These are phyloP conservation scores for Chrysomela aeneicollis DNA, from an alignment of 2,888 invertebrate species.

Conservation along the genomic window DNA sequence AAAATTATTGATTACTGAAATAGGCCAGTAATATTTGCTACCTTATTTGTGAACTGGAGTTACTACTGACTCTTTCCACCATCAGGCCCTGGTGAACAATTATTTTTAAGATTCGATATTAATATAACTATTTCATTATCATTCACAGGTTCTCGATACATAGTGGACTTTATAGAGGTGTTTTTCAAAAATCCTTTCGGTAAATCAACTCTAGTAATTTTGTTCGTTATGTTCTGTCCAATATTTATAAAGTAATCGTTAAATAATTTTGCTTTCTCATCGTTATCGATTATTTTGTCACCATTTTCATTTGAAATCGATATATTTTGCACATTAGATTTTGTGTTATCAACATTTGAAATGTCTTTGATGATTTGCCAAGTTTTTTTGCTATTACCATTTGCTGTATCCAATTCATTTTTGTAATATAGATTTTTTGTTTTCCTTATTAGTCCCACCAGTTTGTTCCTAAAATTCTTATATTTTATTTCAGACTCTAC, in stretches of 20 bases:
- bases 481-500: conserved; percentile 4
- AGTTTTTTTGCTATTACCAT: conserved; percentile 11
- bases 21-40: background rate
- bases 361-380: conserved; percentile 2
- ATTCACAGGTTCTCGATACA: conserved; percentile 10
- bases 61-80: background rate
- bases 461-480: background rate
- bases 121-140: conserved; percentile 9
- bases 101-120: conserved; percentile 3
- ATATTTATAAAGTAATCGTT: conserved; percentile 8
- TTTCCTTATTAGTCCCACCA: conserved; percentile 3
- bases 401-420: conserved; percentile 3
- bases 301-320: background rate
- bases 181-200: conserved; percentile 5
- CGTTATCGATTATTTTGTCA: conserved; percentile 4
- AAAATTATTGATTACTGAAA: conserved; percentile 2
- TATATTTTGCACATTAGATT: conserved; percentile 3
- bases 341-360: background rate
- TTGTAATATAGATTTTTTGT: conserved; percentile 14
- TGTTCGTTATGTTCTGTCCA: background rate
- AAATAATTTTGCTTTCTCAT: conserved; percentile 6
- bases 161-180: conserved; percentile 10
- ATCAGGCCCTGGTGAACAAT: conserved; percentile 1
- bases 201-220: background rate
- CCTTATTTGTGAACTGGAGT: background rate